Conservation (phyloP, 2,797 vertebrate species). For the Ctenochaetus hawaiiensis region DNA sequence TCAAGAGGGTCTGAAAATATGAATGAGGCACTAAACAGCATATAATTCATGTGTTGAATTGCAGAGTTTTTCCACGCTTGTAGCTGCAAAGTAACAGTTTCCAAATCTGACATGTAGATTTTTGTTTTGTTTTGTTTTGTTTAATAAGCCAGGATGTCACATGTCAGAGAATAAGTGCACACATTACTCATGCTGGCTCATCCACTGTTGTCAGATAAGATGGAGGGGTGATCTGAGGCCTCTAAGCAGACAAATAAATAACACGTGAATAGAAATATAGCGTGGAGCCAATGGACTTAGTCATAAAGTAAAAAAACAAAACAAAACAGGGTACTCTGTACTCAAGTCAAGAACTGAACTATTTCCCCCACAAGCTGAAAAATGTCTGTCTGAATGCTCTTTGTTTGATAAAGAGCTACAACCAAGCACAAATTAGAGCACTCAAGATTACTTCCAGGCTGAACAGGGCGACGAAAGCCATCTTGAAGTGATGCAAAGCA, state of each 20-base stretch:
- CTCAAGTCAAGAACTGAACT: slow-evolving; percentile 47
- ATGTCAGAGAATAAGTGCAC: slow-evolving; percentile 8
- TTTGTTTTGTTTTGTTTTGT: slow-evolving; percentile 46
- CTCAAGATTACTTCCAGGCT: slow-evolving; percentile 59
- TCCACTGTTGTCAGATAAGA: neutral
- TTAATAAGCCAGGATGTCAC: slow-evolving; percentile 46
- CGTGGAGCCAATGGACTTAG: slow-evolving; percentile 43
- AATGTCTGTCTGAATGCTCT: slow-evolving; percentile 21
- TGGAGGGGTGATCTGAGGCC: slow-evolving; percentile 22
- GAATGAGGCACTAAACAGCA: neutral
- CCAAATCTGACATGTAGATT: slow-evolving; percentile 26
- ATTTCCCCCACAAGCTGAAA: slow-evolving; percentile 48
- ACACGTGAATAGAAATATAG: slow-evolving; percentile 30
- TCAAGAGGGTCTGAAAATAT: neutral
- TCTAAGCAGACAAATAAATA: slow-evolving; percentile 40
- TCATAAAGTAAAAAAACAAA: slow-evolving; percentile 31
- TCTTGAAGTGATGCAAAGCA: slow-evolving; percentile 19
- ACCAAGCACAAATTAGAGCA: slow-evolving; percentile 48
- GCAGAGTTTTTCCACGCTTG: slow-evolving; percentile 4
- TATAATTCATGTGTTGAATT: neutral
- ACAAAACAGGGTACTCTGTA: slow-evolving; percentile 34
- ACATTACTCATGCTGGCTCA: slow-evolving; percentile 19
- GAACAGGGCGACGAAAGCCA: slow-evolving; percentile 42
- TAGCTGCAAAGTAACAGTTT: slow-evolving; percentile 32
- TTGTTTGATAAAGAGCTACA: slow-evolving; percentile 33